Evolutionary conservation across 2,113 vertebrate genomes (phyloP).

Genomic region (Rhabdornis inornatus): DNA sequence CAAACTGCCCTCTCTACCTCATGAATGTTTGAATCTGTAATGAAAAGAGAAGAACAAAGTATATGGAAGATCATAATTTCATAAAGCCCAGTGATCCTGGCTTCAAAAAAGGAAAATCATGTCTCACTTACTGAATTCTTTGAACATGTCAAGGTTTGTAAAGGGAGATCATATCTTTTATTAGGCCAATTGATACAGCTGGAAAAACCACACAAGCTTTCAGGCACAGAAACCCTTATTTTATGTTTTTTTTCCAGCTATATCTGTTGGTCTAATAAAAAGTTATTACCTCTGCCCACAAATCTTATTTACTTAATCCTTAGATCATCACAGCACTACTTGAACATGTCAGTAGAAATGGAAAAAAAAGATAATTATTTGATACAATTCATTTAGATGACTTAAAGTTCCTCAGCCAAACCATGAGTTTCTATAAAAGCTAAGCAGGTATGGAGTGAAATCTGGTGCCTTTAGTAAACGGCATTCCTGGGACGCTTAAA

Average conservation of each 20-base stretch:
- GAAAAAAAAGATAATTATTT: background rate
- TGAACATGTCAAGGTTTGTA: constrained; percentile 47
- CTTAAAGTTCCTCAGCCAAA: background rate
- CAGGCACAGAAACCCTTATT: constrained; percentile 12
- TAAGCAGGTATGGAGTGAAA: background rate
- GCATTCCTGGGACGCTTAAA: background rate
- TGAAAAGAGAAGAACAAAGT: background rate
- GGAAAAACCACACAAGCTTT: constrained; percentile 47
- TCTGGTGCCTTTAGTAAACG: background rate
- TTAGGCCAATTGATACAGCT: constrained; percentile 7
- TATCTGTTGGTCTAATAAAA: constrained; percentile 47
- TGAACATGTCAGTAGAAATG: background rate
- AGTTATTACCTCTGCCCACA: constrained; percentile 22
- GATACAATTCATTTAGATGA: background rate
- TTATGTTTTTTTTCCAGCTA: constrained; percentile 10
- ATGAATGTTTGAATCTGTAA: background rate
- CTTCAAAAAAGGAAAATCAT: constrained; percentile 45
- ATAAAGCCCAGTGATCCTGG: background rate
- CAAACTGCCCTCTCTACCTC: background rate
- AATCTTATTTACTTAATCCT: constrained; percentile 8
- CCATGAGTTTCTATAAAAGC: background rate
- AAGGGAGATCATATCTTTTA: constrained; percentile 50
- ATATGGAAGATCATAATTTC: background rate
- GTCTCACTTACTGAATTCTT: constrained; percentile 25
- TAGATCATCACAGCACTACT: background rate